Evolutionary conservation across 2,797 vertebrate genomes (phyloP).

Genomic region (Peromyscus melanophrys): DNA sequence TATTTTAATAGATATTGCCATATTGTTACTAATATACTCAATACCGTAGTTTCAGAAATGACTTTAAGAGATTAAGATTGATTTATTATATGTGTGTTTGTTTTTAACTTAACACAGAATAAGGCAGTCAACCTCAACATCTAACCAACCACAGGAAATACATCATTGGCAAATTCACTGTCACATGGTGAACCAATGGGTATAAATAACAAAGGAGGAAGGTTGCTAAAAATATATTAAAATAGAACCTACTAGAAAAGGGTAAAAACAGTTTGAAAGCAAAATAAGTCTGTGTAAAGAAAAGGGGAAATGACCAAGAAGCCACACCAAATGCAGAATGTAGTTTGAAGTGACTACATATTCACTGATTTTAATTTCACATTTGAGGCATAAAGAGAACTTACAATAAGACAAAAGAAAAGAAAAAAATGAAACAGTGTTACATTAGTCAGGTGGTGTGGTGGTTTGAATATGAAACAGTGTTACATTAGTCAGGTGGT

Average conservation of each 20-base stretch:
- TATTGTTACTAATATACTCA: not conserved
- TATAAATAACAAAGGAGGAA: not conserved
- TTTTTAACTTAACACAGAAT: constrained; percentile 7
- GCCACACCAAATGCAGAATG: not conserved
- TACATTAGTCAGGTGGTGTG: not conserved
- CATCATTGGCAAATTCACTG: not conserved
- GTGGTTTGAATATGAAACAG: no score
- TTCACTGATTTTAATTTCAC: constrained; percentile 23
- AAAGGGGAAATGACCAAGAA: not conserved
- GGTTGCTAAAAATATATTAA: not conserved
- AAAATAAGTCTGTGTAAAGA: not conserved
- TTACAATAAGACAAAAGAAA: not conserved
- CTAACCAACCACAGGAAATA: not conserved
- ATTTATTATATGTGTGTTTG: not conserved
- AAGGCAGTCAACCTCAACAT: not conserved
- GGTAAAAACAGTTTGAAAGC: not conserved
- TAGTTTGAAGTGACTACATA: not conserved
- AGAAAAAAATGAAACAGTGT: not conserved
- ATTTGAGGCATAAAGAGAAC: not conserved
- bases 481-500: no score
- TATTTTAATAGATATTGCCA: not conserved
- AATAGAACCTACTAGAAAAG: not conserved
- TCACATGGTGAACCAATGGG: not conserved
- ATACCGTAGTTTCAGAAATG: not conserved
- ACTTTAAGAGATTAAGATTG: not conserved